phyloP scores from a whole-genome alignment of 2,797 vertebrate species.

The Hafferia zeledoni region DNA sequence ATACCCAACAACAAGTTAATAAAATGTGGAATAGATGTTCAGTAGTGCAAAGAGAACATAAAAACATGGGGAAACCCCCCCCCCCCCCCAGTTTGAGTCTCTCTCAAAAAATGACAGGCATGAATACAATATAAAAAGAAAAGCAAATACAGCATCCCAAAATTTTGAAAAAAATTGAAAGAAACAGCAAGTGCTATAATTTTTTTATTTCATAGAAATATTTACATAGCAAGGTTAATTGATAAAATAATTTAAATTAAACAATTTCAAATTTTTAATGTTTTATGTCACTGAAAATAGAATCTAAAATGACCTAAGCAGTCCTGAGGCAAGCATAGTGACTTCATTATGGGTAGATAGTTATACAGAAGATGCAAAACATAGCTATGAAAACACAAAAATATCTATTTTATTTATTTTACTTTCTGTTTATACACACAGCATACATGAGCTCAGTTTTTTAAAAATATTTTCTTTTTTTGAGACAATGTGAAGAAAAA shows the following conservation, averaged over 20 bases:
- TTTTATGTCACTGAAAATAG: neutral
- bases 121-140: neutral
- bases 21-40: neutral
- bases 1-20: neutral
- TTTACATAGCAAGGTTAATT: neutral
- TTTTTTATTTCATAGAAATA: neutral
- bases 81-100: fast-evolving
- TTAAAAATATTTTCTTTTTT: neutral
- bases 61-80: neutral
- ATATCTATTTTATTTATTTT: neutral
- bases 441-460: neutral
- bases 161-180: neutral
- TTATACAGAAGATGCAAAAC: neutral
- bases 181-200: neutral
- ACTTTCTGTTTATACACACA: neutral
- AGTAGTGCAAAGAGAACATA: neutral
- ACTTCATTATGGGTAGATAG: neutral
- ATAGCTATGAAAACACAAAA: neutral
- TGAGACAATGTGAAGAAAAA: neutral
- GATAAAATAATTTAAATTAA: neutral
- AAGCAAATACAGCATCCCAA: neutral
- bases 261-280: neutral
- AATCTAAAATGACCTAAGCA: neutral
- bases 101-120: neutral
- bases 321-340: neutral